Percentiles rank a stretch among this genome's conserved stretches.
These are phyloP conservation scores for Ecliptopera silaceata DNA, from an alignment of 2,888 invertebrate species.

Conservation along the genomic window DNA sequence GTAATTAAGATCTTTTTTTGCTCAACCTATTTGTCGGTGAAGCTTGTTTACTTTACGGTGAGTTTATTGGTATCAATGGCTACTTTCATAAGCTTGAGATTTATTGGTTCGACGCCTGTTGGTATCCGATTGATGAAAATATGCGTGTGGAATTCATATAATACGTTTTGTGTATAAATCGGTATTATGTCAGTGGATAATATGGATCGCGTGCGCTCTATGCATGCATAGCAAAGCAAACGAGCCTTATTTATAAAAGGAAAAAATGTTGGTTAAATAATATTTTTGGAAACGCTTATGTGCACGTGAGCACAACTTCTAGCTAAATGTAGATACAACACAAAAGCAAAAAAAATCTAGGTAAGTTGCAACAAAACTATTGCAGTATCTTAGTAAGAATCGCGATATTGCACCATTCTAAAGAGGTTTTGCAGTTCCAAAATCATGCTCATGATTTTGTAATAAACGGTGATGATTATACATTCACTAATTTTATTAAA, in stretches of 20 bases:
- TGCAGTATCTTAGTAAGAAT: conserved; percentile 25
- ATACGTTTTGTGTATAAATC: conserved; percentile 5
- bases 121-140: conserved; percentile 13
- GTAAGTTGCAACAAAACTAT: conserved; percentile 24
- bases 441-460: conserved; percentile 24
- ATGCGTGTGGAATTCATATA: conserved; percentile 15
- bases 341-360: conserved; percentile 2
- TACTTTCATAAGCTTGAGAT: conserved; percentile 32
- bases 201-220: conserved; percentile 9
- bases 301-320: too few relatives aligned
- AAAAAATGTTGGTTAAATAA: not conserved
- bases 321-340: too few relatives aligned
- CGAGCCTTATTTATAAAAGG: conserved; percentile 2
- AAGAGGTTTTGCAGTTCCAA: conserved; percentile 21
- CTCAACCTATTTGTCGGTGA: conserved; percentile 27
- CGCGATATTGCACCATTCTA: conserved; percentile 22
- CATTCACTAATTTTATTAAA: too few relatives aligned
- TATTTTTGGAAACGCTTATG: too few relatives aligned
- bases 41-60: conserved; percentile 39
- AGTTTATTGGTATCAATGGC: conserved; percentile 28
- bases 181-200: conserved; percentile 11
- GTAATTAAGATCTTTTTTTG: conserved; percentile 47
- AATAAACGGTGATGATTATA: conserved; percentile 12
- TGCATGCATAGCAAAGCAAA: conserved; percentile 5
- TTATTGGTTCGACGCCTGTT: conserved; percentile 33